Conservation (phyloP, 2,888 invertebrate species). For the Blomia tropicalis region DNA sequence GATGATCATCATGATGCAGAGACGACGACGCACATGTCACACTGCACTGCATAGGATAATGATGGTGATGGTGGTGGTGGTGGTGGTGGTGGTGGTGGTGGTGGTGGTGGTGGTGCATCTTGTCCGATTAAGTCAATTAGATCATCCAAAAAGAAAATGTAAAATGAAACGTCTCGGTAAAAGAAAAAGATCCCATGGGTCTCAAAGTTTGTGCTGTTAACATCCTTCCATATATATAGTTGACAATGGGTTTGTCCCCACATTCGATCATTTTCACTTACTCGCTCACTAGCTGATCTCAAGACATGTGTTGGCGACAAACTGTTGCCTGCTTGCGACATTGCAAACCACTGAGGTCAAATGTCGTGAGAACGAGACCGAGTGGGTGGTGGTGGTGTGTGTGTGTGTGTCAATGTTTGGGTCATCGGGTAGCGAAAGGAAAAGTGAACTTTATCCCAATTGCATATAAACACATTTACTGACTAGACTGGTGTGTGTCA, state of each 20-base stretch:
- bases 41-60: background rate
- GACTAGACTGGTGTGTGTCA: too few relatives aligned
- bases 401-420: conserved; percentile 8
- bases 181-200: too few relatives aligned
- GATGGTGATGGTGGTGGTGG: background rate
- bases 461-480: too few relatives aligned
- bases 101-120: background rate
- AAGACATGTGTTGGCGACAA: too few relatives aligned
- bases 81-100: too few relatives aligned
- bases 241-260: too few relatives aligned
- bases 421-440: background rate
- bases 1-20: background rate
- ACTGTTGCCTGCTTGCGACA: conserved; percentile 7
- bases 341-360: background rate
- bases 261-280: too few relatives aligned
- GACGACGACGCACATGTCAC: background rate
- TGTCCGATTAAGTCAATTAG: conserved; percentile 14
- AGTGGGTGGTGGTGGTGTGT: conserved; percentile 16
- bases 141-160: conserved; percentile 3
- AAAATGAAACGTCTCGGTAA: conserved; percentile 13
- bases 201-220: background rate
- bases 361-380: conserved; percentile 12
- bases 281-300: too few relatives aligned
- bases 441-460: too few relatives aligned
- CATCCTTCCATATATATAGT: too few relatives aligned